A percentile compares a stretch with the other conserved stretches of the same genome.
Evolutionary conservation across 2,113 vertebrate genomes (phyloP).

Genomic region (Tinamus guttatus): DNA sequence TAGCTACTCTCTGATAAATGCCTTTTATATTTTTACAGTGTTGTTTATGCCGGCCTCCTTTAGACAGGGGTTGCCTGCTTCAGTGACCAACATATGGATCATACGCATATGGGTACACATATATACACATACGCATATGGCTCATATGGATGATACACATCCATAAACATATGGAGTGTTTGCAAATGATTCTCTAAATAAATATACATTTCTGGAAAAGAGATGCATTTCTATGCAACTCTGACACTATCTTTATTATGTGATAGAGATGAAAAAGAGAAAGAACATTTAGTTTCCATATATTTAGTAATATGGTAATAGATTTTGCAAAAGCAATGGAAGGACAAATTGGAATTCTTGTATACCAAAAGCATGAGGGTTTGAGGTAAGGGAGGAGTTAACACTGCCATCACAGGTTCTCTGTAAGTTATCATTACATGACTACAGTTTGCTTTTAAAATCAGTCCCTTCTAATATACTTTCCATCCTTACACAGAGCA

Average conservation of each 20-base stretch:
- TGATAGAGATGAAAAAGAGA: not conserved
- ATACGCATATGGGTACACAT: too few relatives aligned
- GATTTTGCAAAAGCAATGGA: not conserved
- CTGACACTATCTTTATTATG: not conserved
- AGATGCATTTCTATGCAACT: not conserved
- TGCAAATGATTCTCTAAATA: slow-evolving; percentile 19
- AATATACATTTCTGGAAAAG: not conserved
- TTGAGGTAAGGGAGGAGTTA: not conserved
- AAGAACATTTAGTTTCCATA: not conserved
- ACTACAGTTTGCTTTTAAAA: not conserved
- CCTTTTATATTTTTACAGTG: slow-evolving; percentile 5
- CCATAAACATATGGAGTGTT: not conserved
- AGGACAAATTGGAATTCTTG: not conserved
- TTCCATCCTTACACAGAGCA: not conserved
- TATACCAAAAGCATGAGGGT: not conserved
- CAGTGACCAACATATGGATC: not conserved
- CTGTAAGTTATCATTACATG: not conserved
- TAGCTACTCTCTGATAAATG: slow-evolving; percentile 29
- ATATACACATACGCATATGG: too few relatives aligned
- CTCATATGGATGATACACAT: too few relatives aligned
- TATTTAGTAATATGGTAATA: not conserved
- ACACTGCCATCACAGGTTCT: not conserved
- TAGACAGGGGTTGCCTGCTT: slow-evolving; percentile 1
- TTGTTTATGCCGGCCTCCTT: slow-evolving; percentile 14
- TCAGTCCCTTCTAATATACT: not conserved